Conservation (phyloP, 1,140 invertebrate genomes). For the Trissolcus basalis region DNA sequence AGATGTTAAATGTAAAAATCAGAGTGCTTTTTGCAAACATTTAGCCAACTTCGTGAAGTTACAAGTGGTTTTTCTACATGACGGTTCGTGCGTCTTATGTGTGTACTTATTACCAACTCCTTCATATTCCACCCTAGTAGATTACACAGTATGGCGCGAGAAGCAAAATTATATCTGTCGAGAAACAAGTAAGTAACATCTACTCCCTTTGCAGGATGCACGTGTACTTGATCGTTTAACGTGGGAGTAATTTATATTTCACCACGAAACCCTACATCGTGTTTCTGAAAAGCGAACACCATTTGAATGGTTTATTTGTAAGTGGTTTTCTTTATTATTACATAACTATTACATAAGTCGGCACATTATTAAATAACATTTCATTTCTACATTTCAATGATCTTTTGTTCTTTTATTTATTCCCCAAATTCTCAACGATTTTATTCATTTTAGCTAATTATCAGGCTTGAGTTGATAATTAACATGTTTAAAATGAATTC, state of each 20-base stretch:
- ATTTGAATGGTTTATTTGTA: constrained; percentile 6
- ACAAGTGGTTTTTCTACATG: constrained; percentile 29
- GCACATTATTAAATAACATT: too few species aligned
- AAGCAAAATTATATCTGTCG: constrained; percentile 56
- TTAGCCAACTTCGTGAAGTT: constrained; percentile 18
- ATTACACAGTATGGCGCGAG: constrained; percentile 42
- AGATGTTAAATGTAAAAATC: constrained; percentile 7
- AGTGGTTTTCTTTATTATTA: too few species aligned
- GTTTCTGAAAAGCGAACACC: constrained; percentile 21
- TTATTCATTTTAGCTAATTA: too few species aligned
- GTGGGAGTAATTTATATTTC: constrained; percentile 52
- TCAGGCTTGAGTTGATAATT: too few species aligned
- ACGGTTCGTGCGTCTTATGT: constrained; percentile 15
- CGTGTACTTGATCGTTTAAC: constrained; percentile 53
- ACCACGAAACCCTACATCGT: constrained; percentile 26
- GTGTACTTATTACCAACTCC: constrained; percentile 47
- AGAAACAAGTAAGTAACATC: constrained; percentile 59
- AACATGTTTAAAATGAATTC: too few species aligned
- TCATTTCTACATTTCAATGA: too few species aligned
- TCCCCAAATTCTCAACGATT: too few species aligned
- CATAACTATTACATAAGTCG: too few species aligned
- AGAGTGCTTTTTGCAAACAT: constrained; percentile 18
- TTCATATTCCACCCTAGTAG: constrained; percentile 30
- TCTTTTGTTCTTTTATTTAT: too few species aligned
- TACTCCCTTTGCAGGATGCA: constrained; percentile 51